These are phyloP conservation scores for Hetaerina titia DNA, from an alignment of 2,888 invertebrate species.

Conservation along the genomic window DNA sequence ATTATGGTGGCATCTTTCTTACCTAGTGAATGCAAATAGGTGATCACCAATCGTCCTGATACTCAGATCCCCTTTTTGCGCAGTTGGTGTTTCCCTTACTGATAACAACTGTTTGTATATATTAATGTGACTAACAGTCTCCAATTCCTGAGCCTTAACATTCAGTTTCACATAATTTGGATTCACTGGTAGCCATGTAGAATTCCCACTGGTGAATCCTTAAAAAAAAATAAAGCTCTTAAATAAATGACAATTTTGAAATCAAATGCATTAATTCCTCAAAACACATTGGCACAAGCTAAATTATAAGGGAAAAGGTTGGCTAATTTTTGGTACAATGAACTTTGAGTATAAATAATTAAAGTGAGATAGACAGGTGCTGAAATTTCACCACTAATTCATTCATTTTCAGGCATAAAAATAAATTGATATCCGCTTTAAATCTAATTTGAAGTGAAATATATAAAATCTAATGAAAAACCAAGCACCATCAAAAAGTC, in stretches of 20 bases:
- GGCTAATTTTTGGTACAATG: too few relatives aligned
- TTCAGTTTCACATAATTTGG: constrained; percentile 72
- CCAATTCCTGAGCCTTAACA: constrained; percentile 71
- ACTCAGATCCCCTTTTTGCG: constrained; percentile 67
- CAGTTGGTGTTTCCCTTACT: constrained; percentile 70
- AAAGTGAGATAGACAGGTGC: too few relatives aligned
- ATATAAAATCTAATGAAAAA: too few relatives aligned
- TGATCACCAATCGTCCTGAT: constrained; percentile 65
- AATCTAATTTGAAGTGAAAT: too few relatives aligned
- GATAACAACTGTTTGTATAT: constrained; percentile 71
- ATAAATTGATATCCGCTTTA: too few relatives aligned
- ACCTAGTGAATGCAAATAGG: constrained; percentile 70
- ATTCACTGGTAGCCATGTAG: constrained; percentile 73
- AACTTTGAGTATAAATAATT: too few relatives aligned
- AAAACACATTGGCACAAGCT: too few relatives aligned
- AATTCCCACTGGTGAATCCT: constrained; percentile 72
- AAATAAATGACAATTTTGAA: neutral
- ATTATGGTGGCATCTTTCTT: neutral
- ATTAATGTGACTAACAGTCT: constrained; percentile 70
- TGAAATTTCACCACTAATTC: too few relatives aligned
- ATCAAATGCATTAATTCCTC: too few relatives aligned
- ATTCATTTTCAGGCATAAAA: too few relatives aligned
- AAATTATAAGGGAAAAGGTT: too few relatives aligned
- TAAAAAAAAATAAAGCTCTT: neutral
- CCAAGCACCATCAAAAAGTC: too few relatives aligned